Base-by-base conservation (phyloP, 1,140 invertebrate genomes). In the Vanessa atalanta region DNA sequence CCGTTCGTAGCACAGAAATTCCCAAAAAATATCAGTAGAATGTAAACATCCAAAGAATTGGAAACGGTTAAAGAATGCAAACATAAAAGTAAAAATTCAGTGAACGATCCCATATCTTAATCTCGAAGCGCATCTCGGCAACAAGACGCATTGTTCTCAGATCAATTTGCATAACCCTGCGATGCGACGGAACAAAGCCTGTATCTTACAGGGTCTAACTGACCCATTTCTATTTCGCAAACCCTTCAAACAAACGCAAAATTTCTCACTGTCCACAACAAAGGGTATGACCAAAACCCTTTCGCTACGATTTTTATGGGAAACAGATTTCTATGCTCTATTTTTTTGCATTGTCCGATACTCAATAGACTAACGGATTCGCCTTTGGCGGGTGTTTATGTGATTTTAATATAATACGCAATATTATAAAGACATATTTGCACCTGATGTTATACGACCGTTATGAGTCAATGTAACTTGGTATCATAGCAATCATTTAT, bases 271-370 rank as follows among this genome's bases (percentile, higher is more conserved):
- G 87, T 68, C 85, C 85, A 72, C 68, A 83, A 89, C 87, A 89
- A 89, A 84, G 79, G 26, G 57, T 86, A 87, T 87, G 82, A 80
- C 87, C 83, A 87, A 71, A 85, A 88, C 87, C 88, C 86, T 88
- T 90, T 86, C 80, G 88, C 73, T 86, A 87, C 82, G 80, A 84
- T 89, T 89, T 88, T 90, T 89, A 92, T 92, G 90, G 88, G 90
- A 92, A 92, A 86, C 80, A 81, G 78, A 86, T 23, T 57, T 23
- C 16, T 57, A 80, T 83, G 90, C 89, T 92, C 90, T 80, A 92
- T 87, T 89, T 91, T 78, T 92, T 91, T 91, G 90, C 90, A 91
- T 92, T 92, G 90, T 92, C 89, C 89, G 72, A 87, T 73, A 72
- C 31, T 81, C 76, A 86, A 86, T 82, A 75, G 80, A 77, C 77